Evolutionary conservation across 1,140 invertebrate species (phyloP).

Genomic region (Platyura marginata): DNA sequence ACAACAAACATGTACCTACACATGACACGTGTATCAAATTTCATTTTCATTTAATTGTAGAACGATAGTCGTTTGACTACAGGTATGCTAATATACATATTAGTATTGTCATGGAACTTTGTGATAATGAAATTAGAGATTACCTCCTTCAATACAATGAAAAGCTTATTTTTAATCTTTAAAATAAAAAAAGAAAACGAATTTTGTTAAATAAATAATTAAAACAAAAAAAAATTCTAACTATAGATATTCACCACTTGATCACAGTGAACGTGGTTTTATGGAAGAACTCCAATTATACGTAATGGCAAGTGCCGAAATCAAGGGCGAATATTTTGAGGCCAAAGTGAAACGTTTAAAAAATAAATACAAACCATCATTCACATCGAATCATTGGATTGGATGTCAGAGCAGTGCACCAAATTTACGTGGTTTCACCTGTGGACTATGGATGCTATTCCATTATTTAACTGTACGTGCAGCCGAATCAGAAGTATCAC

Average conservation of each 20-base stretch:
- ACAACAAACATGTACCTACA: no score
- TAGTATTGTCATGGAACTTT: no score
- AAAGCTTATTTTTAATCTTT: no score
- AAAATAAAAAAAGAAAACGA: no score
- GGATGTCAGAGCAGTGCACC: constrained; percentile 64
- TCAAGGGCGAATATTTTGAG: neutral
- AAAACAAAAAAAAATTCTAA: neutral
- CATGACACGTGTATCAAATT: no score
- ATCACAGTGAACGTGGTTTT: constrained; percentile 39
- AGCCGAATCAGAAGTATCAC: constrained; percentile 25
- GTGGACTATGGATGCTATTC: constrained; percentile 88
- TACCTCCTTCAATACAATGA: no score
- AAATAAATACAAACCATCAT: constrained; percentile 7
- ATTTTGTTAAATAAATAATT: no score
- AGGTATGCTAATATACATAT: no score
- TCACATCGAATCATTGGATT: constrained; percentile 36
- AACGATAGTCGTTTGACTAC: neutral
- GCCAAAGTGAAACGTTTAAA: constrained; percentile 10
- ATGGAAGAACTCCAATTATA: constrained; percentile 29
- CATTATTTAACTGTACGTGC: constrained; percentile 80
- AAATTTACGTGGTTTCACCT: constrained; percentile 75
- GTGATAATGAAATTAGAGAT: no score
- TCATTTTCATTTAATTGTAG: neutral
- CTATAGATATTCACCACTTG: constrained; percentile 11
- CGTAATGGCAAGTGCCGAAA: neutral